Conservation (phyloP, 2,113 vertebrate genomes). For the Eptesicus fuscus region DNA sequence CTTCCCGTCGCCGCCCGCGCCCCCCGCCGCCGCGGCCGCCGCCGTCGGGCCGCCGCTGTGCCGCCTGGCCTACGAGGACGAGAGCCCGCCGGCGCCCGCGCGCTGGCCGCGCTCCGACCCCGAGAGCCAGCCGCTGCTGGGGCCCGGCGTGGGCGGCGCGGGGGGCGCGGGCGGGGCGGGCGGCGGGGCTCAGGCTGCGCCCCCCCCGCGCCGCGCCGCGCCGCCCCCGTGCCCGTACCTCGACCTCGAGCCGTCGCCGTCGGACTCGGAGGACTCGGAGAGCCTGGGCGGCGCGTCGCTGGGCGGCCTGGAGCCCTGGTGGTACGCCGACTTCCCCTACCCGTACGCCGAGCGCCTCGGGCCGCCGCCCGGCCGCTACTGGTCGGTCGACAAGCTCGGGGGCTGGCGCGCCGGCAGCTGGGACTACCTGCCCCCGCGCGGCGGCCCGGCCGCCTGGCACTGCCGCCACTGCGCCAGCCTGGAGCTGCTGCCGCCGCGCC, state of each 20-base stretch:
- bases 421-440: conserved; percentile 82
- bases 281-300: conserved; percentile 78
- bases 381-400: conserved; percentile 93
- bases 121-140: conserved; percentile 73
- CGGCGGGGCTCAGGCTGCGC: conserved; percentile 68
- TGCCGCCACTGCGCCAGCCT: conserved; percentile 80
- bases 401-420: conserved; percentile 86
- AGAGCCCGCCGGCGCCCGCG: conserved; percentile 71
- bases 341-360: conserved; percentile 89
- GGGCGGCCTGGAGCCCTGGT: conserved; percentile 81
- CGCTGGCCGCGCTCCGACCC: conserved; percentile 73
- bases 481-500: conserved; percentile 84
- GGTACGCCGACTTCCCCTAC: conserved; percentile 87
- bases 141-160: conserved; percentile 28
- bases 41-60: conserved; percentile 78
- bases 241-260: conserved; percentile 81
- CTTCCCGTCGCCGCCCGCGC: conserved; percentile 76
- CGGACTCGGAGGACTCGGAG: conserved; percentile 86
- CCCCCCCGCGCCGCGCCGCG: conserved; percentile 83
- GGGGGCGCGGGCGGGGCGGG: conserved; percentile 2
- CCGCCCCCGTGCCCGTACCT: conserved; percentile 85
- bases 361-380: conserved; percentile 87
- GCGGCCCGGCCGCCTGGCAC: conserved; percentile 76
- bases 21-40: conserved; percentile 76
- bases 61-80: conserved; percentile 83